phyloP scores from a whole-genome alignment of 2,797 vertebrate genomes.

The Lagorchestes hirsutus region DNA sequence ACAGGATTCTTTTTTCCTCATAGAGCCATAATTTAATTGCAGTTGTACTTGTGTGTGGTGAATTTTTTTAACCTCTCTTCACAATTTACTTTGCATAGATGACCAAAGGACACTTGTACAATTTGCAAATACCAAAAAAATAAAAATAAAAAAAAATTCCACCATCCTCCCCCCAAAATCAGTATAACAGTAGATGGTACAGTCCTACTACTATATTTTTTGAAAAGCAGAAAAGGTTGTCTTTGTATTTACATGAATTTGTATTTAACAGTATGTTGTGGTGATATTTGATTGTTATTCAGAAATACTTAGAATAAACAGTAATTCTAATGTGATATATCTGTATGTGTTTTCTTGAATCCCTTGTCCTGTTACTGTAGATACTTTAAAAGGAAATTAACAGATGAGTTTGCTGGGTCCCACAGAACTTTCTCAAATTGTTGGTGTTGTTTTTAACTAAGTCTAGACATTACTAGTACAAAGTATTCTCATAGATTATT shows the following conservation, averaged over 20 bases:
- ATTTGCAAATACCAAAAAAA: background rate
- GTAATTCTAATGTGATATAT: background rate
- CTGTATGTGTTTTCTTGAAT: constrained; percentile 1
- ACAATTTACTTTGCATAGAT: background rate
- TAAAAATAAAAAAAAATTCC: background rate
- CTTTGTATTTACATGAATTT: constrained; percentile 12
- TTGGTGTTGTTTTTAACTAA: background rate
- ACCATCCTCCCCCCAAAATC: background rate
- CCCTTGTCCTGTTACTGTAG: background rate
- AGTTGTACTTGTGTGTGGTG: background rate
- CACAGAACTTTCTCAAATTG: constrained; percentile 6
- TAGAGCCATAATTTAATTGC: background rate
- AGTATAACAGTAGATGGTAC: background rate
- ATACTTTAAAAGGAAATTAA: constrained; percentile 14
- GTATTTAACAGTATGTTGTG: constrained; percentile 9
- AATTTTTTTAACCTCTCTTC: background rate
- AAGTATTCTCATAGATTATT: background rate
- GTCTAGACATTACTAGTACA: background rate
- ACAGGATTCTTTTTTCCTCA: background rate
- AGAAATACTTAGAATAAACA: background rate
- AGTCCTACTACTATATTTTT: background rate
- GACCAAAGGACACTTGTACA: background rate
- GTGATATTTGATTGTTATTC: constrained; percentile 19
- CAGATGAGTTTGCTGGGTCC: background rate
- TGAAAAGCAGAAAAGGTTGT: constrained; percentile 7